Percentiles rank a stretch among this genome's conserved stretches.
Conservation (phyloP, 2,888 invertebrate species). For the Plusia festucae region DNA sequence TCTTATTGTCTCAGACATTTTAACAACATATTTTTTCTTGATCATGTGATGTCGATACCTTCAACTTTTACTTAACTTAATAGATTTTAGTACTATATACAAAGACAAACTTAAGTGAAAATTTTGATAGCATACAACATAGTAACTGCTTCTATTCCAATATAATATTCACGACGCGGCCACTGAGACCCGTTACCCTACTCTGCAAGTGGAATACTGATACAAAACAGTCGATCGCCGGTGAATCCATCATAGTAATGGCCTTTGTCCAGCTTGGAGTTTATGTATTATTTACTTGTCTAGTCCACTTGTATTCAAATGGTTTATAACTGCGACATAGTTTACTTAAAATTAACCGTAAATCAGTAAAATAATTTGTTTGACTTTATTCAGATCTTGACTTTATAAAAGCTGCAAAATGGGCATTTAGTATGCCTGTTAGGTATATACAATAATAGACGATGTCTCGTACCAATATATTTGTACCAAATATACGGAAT, state of each 20-base stretch:
- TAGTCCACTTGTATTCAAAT: conserved; percentile 16
- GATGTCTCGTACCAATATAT: no score
- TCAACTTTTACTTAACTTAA: no score
- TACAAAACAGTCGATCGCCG: conserved; percentile 67
- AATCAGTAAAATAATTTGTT: background rate
- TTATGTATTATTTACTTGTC: conserved; percentile 36
- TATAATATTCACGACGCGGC: conserved; percentile 73
- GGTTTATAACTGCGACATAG: background rate
- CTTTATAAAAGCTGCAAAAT: no score
- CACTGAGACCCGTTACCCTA: conserved; percentile 76
- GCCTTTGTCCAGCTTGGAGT: conserved; percentile 52
- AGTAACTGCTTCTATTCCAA: conserved; percentile 53
- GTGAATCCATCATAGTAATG: conserved; percentile 65
- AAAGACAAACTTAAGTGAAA: conserved; percentile 7
- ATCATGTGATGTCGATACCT: no score
- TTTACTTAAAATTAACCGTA: background rate
- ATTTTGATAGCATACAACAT: conserved; percentile 40
- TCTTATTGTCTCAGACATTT: no score
- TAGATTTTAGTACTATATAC: no score
- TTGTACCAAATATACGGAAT: no score
- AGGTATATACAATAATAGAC: no score
- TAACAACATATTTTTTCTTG: no score
- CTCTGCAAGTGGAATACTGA: conserved; percentile 77
- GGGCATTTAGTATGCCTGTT: no score
- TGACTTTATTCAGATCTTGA: no score